These are phyloP conservation scores for Melanostoma mellinum DNA, from an alignment of 2,888 invertebrate genomes.

Conservation along the genomic window DNA sequence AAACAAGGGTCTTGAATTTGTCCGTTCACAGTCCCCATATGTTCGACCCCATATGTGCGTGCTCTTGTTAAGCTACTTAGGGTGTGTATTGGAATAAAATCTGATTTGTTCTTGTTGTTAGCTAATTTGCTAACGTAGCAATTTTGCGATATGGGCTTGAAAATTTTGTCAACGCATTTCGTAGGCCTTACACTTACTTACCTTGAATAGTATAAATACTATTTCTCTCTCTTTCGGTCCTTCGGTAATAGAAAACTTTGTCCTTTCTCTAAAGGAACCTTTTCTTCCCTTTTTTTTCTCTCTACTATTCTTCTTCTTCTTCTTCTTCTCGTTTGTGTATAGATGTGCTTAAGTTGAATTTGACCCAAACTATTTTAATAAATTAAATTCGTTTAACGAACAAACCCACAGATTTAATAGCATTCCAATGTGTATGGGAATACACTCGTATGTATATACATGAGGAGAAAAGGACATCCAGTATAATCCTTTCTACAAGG, in stretches of 20 bases:
- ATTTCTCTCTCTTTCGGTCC: background rate
- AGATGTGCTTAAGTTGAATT: background rate
- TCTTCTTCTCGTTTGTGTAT: background rate
- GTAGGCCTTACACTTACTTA: conserved; percentile 2
- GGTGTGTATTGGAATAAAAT: conserved; percentile 33
- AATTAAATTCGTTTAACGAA: conserved; percentile 64
- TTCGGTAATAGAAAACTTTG: conserved; percentile 27
- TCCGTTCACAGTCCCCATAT: conserved; percentile 11
- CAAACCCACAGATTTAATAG: conserved; percentile 61
- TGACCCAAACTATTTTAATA: conserved; percentile 49
- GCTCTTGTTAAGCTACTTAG: conserved; percentile 15
- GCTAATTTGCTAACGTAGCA: conserved; percentile 66
- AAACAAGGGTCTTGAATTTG: conserved; percentile 40
- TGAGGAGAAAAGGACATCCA: conserved; percentile 25
- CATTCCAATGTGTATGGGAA: conserved; percentile 47
- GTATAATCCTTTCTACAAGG: conserved; percentile 55
- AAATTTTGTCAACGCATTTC: conserved; percentile 56
- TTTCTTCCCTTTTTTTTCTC: conserved; percentile 14
- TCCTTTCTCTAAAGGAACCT: background rate
- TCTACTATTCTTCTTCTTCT: no score
- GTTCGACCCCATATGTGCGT: conserved; percentile 40
- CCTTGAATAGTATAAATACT: conserved; percentile 22
- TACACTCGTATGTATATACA: background rate
- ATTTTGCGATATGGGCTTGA: conserved; percentile 51
- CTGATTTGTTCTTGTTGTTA: conserved; percentile 59